Evolutionary conservation across 2,888 invertebrate species (phyloP), one percentile per base, ranked within the genome.

Genomic region (Arctia plantaginis): DNA sequence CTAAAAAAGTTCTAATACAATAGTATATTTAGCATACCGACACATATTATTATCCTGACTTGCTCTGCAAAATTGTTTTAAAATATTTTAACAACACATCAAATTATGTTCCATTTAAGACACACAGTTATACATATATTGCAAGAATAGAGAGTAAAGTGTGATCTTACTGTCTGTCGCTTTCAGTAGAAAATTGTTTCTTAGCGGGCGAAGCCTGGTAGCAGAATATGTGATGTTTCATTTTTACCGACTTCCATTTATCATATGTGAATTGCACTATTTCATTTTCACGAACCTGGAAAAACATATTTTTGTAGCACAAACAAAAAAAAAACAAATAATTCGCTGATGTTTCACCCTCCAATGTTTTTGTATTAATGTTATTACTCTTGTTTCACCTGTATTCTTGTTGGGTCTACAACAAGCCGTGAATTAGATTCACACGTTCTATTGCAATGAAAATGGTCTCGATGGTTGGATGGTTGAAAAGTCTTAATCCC

Each of bases 191-290:
- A 87, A 98, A 98, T 87, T 98, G 97, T 84, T 98, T 97, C 90
- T 97, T 97, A 3, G 98, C 97, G 0, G 98, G 98, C 1, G 98
- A 98, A 0, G 98, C 98, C 91, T 98, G 98, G 89, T 98, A 98
- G 88, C 98, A 98, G 90, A 98, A 98, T 80, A 98, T 97, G 87
- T 98, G 98, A 91, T 98, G 98, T 96, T 98, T 97, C 97, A 98
- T 97, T 89, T 97, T 97, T 0, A 98, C 98, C 10, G 97, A 97
- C 87, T 97, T 97, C 98, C 98, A 98, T 90, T 97, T 97, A 79
- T 97, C 98, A 85, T 98, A 98, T 3, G 98, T 97, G 89, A 98
- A 98, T 83, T 98, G 97, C 3, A 98, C 98, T 70, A 98, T 93
- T 91, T 98, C 98, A 88, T 97, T 97, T 92, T 98, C 98, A 39